Evolutionary conservation across 2,888 invertebrate species (phyloP).

Genomic region (Chaetogeoica ovagalla): DNA sequence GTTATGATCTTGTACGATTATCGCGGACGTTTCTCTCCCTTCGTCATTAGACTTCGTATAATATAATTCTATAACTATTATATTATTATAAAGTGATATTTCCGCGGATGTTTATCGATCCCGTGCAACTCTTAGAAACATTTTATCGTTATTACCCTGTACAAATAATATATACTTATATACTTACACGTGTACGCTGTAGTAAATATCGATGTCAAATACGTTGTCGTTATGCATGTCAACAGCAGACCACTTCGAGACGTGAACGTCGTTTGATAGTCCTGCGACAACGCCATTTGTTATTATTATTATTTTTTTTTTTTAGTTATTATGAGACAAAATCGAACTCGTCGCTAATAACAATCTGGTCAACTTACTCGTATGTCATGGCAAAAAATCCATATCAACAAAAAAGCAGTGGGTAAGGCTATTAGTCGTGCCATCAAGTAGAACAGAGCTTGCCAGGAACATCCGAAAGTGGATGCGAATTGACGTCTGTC

Average conservation of each 20-base stretch:
- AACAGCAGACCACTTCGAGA: conserved; percentile 73
- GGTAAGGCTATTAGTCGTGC: conserved; percentile 76
- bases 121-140: background rate
- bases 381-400: conserved; percentile 72
- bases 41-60: no score
- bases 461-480: conserved; percentile 75
- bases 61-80: no score
- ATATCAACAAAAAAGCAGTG: conserved; percentile 74
- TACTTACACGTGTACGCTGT: conserved; percentile 72
- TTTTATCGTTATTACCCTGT: background rate
- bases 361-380: conserved; percentile 60
- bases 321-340: background rate
- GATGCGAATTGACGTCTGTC: conserved; percentile 75
- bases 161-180: no score
- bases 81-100: no score
- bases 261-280: conserved; percentile 71
- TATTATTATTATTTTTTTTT: background rate
- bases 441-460: conserved; percentile 75
- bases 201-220: conserved; percentile 71
- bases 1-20: no score
- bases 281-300: conserved; percentile 57
- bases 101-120: background rate
- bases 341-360: background rate
- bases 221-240: conserved; percentile 70
- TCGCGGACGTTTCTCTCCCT: no score